Conservation (phyloP, 2,888 invertebrate species). For the Merodon equestris region DNA sequence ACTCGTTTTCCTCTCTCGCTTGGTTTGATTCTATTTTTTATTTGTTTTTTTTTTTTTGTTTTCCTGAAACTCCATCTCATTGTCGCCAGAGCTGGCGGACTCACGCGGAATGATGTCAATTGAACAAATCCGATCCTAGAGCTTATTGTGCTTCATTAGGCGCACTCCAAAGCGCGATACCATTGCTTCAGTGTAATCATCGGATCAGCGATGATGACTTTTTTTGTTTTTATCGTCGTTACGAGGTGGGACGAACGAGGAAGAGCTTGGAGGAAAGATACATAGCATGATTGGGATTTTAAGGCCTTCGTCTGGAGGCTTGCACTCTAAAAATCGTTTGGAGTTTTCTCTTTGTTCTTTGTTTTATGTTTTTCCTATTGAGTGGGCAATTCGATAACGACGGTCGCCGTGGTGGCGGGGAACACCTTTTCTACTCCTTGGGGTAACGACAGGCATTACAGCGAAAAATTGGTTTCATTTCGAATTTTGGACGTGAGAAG, state of each 20-base stretch:
- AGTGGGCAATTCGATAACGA: not conserved
- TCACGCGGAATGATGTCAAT: too few relatives aligned
- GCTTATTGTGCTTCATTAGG: conserved; percentile 35
- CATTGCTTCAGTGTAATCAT: conserved; percentile 4
- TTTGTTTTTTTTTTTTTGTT: too few relatives aligned
- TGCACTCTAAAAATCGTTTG: too few relatives aligned
- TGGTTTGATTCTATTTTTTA: too few relatives aligned
- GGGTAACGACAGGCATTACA: conserved; percentile 21
- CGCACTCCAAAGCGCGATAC: not conserved
- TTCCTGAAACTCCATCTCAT: too few relatives aligned
- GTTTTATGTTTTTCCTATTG: not conserved
- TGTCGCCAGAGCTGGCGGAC: too few relatives aligned
- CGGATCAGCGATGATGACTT: conserved; percentile 7
- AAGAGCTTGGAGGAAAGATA: not conserved
- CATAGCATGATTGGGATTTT: conserved; percentile 33
- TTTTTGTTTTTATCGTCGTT: conserved; percentile 1
- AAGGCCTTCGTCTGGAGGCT: conserved; percentile 7
- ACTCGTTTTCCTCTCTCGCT: not conserved
- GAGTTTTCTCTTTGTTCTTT: conserved; percentile 11
- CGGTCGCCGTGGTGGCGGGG: too few relatives aligned
- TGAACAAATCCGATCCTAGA: not conserved
- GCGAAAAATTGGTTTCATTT: conserved; percentile 42
- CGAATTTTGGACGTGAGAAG: conserved; percentile 26
- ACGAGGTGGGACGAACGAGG: not conserved
- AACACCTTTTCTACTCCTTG: conserved; percentile 1